Base-by-base conservation (phyloP, 2,888 invertebrate species). In the Rhogogaster chlorosoma region DNA sequence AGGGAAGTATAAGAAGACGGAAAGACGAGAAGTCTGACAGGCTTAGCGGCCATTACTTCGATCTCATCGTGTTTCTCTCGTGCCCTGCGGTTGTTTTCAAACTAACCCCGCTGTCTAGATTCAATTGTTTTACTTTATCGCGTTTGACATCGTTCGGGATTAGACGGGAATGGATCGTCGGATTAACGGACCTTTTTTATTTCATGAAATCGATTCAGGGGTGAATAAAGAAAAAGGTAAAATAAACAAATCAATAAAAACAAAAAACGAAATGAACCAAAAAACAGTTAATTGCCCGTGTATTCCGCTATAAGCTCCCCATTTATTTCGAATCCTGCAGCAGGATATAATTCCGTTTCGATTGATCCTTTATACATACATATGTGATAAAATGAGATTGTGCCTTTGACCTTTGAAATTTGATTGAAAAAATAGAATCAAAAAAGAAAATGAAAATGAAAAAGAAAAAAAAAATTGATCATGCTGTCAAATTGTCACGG, bases 101-200 rank as follows among this genome's bases (percentile, higher is more conserved):
- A 80, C 80, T 61, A 80, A 80, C 36, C 80, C 78, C 22, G 61
- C 22, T 80, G 80, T 38, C 61, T 22, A 38, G 80, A 80, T 80
- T 80, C 80, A 80, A 80, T 80, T 80, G 61, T 80, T 80, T 80
- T 80, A 80, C 80, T 80, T 80, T 80, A 80, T 80, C 80, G 38
- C 80, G 57, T 80, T 80, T 80, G 61, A 80, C 80, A 61, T 80
- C 80, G 80, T 61, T 61, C 80, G 22, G 80, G 57, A 80, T 80
- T 80, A 80, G 80, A 80, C 61, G 80, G 49, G 38, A 80, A 80
- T 80, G 32, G 61, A 80, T 80, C 57, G 57, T 61, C 57, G 80
- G 80, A 80, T 80, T 80, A 57, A 38, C 38, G 61, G 61, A 61
- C 38, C 57, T 57, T 61, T 77, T 49, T 77, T 78, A 57, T 36